Conservation (phyloP, 92 coral and sea anemone species). For the Isaurus tuberculatus region DNA sequence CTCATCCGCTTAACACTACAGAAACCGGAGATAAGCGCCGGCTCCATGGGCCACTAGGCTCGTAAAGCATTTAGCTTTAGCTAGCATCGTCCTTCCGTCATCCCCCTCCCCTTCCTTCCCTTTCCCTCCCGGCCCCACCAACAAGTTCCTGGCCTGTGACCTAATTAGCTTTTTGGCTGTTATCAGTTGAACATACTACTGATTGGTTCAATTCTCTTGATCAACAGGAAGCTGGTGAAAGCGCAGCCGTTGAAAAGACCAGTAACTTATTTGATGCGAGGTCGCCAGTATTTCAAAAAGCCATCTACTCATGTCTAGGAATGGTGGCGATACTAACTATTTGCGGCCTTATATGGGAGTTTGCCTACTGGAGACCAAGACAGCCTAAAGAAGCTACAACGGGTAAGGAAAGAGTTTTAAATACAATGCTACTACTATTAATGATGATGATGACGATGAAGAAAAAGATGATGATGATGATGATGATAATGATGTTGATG, state of each 20-base stretch:
- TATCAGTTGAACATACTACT: neutral
- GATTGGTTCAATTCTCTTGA: neutral
- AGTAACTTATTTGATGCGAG: conserved; percentile 91
- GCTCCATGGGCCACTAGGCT: too few species aligned
- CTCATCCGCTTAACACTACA: neutral
- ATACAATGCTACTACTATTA: too few species aligned
- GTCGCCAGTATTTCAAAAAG: conserved; percentile 92
- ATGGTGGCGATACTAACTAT: conserved; percentile 90
- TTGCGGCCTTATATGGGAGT: conserved; percentile 97
- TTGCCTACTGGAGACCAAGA: conserved; percentile 98
- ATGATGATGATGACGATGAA: too few species aligned
- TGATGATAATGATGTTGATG: too few species aligned
- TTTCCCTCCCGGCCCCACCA: neutral
- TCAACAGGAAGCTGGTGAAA: conserved; percentile 84
- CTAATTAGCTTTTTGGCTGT: too few species aligned
- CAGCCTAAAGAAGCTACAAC: conserved; percentile 93
- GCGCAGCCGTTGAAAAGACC: conserved; percentile 97
- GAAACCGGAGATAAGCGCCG: too few species aligned
- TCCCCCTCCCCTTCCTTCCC: neutral
- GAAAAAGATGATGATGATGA: too few species aligned
- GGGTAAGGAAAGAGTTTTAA: conserved; percentile 54
- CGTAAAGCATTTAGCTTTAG: too few species aligned
- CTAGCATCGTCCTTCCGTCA: too few species aligned
- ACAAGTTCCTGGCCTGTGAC: neutral
- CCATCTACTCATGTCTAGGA: conserved; percentile 92